These are phyloP conservation scores for Drosophila atripex DNA, from an alignment of 2,888 invertebrate genomes.

Conservation along the genomic window DNA sequence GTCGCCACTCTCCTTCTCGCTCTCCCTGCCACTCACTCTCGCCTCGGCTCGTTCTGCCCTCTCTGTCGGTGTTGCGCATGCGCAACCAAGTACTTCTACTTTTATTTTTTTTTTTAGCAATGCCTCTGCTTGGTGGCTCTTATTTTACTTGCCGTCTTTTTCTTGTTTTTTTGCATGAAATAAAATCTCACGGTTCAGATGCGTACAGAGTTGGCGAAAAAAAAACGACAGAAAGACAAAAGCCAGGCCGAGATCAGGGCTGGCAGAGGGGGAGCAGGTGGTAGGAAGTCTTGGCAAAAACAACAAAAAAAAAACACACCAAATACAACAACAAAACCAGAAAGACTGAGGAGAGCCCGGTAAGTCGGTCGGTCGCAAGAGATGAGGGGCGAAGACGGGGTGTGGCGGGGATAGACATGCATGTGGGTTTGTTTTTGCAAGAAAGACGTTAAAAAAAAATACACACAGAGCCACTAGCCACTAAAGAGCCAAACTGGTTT, in stretches of 20 bases:
- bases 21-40: neutral
- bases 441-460: constrained; percentile 56
- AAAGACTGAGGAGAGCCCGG: constrained; percentile 18
- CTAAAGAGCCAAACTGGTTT: constrained; percentile 66
- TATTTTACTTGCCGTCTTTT: neutral
- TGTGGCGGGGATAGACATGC: constrained; percentile 49
- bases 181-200: constrained; percentile 79
- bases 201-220: constrained; percentile 70
- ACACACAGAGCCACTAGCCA: constrained; percentile 23
- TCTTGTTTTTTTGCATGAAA: constrained; percentile 64
- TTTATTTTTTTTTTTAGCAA: constrained; percentile 65
- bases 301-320: constrained; percentile 36
- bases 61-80: constrained; percentile 38
- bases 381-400: neutral
- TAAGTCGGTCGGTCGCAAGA: constrained; percentile 35
- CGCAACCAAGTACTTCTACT: constrained; percentile 71
- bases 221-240: constrained; percentile 33
- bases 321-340: constrained; percentile 10
- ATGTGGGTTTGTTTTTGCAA: constrained; percentile 73
- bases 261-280: constrained; percentile 66
- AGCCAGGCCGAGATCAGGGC: constrained; percentile 12
- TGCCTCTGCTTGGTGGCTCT: constrained; percentile 18
- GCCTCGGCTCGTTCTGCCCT: neutral
- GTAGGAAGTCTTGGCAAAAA: constrained; percentile 69
- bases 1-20: constrained; percentile 9